A percentile compares a stretch with the other conserved stretches of the same genome.
Evolutionary conservation across 1,140 invertebrate species (phyloP).

Genomic region (Mactra quadrangularis): DNA sequence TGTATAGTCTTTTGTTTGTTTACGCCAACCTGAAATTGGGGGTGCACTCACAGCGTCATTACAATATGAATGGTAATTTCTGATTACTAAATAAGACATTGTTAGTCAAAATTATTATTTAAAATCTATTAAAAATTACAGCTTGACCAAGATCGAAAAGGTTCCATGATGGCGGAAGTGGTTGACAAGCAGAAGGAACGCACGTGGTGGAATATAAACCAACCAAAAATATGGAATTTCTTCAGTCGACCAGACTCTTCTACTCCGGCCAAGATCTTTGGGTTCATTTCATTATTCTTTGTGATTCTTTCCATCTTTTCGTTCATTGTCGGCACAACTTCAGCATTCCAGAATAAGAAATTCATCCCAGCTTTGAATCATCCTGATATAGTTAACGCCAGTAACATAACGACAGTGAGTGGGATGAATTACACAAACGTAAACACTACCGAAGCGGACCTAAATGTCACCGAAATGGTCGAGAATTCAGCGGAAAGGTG

Average conservation of each 20-base stretch:
- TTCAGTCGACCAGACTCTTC: slow-evolving; percentile 53
- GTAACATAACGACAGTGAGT: background rate
- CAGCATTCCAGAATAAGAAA: slow-evolving; percentile 35
- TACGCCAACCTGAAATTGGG: too few species aligned
- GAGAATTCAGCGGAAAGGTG: background rate
- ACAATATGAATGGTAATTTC: too few species aligned
- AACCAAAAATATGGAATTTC: slow-evolving; percentile 54
- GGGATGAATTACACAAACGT: background rate
- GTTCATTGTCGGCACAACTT: slow-evolving; percentile 65
- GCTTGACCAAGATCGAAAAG: slow-evolving; percentile 67
- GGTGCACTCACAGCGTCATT: too few species aligned
- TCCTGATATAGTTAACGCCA: too few species aligned
- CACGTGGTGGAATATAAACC: slow-evolving; percentile 50
- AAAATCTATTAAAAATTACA: background rate
- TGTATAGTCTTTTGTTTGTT: too few species aligned
- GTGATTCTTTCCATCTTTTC: slow-evolving; percentile 70
- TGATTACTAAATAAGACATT: too few species aligned
- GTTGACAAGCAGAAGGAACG: background rate
- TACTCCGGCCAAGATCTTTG: slow-evolving; percentile 61
- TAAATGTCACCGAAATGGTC: background rate
- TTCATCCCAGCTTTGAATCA: background rate
- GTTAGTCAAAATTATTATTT: too few species aligned
- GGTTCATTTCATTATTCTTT: slow-evolving; percentile 61
- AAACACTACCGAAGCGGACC: background rate
- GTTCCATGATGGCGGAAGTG: background rate